Evolutionary conservation across 1,140 invertebrate genomes (phyloP).

Genomic region (Bathynomus jamesi): DNA sequence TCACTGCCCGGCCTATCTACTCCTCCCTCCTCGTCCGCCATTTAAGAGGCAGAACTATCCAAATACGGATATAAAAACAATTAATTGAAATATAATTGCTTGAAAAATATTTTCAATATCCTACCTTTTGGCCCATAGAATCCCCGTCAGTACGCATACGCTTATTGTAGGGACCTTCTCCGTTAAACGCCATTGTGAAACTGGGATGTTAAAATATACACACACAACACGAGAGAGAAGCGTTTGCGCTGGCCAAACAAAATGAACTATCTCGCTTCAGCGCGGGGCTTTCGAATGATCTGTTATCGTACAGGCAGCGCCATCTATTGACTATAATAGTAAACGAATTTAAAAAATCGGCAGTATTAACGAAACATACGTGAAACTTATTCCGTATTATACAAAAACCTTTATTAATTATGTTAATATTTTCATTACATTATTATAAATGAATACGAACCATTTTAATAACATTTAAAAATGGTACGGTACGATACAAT

Average conservation of each 20-base stretch:
- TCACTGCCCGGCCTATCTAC: background rate
- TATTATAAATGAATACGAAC: too few relatives aligned
- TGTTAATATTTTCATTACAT: too few relatives aligned
- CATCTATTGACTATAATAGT: background rate
- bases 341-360: too few relatives aligned
- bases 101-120: background rate
- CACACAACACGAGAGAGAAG: background rate
- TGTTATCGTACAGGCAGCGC: background rate
- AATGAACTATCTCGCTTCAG: conserved; percentile 1
- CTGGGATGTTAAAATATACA: conserved; percentile 19
- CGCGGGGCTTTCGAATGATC: background rate
- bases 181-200: conserved; percentile 50
- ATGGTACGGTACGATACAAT: too few relatives aligned
- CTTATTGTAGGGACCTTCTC: conserved; percentile 50
- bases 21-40: background rate
- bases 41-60: conserved; percentile 1
- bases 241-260: background rate
- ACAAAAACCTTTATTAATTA: too few relatives aligned
- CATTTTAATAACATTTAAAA: too few relatives aligned
- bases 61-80: background rate
- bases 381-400: too few relatives aligned
- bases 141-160: conserved; percentile 48
- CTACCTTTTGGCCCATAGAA: conserved; percentile 48
- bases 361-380: too few relatives aligned
- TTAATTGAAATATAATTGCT: background rate